phyloP scores from a whole-genome alignment of 2,113 vertebrate genomes.

The Varanus komodoensis region DNA sequence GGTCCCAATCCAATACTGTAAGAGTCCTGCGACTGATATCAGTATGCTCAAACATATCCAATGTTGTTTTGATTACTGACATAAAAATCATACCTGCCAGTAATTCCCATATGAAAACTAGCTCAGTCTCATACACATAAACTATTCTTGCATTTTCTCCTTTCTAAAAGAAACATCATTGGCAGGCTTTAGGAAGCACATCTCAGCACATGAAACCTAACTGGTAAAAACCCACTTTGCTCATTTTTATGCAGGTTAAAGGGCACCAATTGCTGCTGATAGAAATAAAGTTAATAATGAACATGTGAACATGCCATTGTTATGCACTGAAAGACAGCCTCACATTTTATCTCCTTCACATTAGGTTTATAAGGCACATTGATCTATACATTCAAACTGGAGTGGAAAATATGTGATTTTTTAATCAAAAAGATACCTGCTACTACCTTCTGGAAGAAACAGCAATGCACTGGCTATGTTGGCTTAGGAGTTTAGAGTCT shows the following conservation, averaged over 20 bases:
- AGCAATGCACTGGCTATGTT: background rate
- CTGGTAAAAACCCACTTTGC: slow-evolving; percentile 40
- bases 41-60: background rate
- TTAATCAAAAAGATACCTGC: background rate
- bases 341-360: slow-evolving; percentile 31
- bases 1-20: background rate
- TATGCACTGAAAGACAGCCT: slow-evolving; percentile 5
- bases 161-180: background rate
- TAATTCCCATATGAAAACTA: background rate
- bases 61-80: background rate
- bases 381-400: background rate
- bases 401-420: slow-evolving; percentile 15
- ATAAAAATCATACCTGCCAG: background rate
- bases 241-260: slow-evolving; percentile 45
- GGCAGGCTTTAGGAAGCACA: slow-evolving; percentile 15
- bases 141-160: background rate
- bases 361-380: slow-evolving; percentile 27
- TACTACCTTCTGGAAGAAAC: background rate
- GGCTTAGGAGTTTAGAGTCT: background rate
- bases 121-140: background rate
- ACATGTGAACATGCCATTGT: slow-evolving; percentile 1
- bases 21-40: background rate
- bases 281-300: slow-evolving; percentile 53
- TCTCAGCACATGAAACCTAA: slow-evolving; percentile 37
- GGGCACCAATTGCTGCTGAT: slow-evolving; percentile 42